These are phyloP conservation scores for Nothocercus julius DNA, from an alignment of 2,113 vertebrate species.

Conservation along the genomic window DNA sequence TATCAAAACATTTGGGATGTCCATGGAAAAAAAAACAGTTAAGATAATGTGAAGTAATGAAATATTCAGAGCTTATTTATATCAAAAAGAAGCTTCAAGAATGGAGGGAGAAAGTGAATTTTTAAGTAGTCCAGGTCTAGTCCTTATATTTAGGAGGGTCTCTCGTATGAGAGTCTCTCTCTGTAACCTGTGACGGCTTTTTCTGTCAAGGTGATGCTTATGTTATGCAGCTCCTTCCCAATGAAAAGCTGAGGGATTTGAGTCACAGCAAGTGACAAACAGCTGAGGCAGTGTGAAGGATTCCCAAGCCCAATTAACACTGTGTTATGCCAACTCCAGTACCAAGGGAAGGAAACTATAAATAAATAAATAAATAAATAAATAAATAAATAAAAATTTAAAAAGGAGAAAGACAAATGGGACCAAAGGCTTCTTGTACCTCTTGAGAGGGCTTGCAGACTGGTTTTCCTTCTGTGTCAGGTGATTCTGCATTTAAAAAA, in stretches of 20 bases:
- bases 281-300: neutral
- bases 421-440: neutral
- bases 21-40: neutral
- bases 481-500: neutral
- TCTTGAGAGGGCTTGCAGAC: accelerated
- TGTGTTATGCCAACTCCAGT: neutral
- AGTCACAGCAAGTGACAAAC: accelerated
- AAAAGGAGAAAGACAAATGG: neutral
- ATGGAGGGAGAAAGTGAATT: neutral
- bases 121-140: neutral
- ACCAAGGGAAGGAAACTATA: neutral
- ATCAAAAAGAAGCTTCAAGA: neutral
- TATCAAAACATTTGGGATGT: neutral
- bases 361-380: too few species aligned
- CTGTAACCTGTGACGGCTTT: neutral
- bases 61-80: neutral
- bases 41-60: neutral
- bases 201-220: neutral
- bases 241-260: neutral
- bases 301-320: neutral
- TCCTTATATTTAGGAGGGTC: neutral
- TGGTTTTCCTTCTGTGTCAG: neutral
- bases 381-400: too few species aligned
- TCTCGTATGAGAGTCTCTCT: neutral
- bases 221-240: neutral